Base-by-base conservation (phyloP, 1,140 invertebrate genomes). In the Drosophila carrolli region DNA sequence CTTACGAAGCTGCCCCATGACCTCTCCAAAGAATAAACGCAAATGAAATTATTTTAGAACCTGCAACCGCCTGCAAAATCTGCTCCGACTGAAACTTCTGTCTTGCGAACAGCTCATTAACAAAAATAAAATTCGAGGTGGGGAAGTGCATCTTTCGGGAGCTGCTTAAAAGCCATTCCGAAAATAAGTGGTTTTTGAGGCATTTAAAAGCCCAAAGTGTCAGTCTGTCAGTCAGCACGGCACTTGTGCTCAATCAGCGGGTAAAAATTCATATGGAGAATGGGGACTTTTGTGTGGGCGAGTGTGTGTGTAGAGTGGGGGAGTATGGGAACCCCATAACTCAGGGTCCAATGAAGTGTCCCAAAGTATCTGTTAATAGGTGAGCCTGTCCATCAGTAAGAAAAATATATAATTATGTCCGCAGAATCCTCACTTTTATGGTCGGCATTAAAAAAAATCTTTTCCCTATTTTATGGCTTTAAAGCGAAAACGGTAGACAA, bases 181-280 rank as follows among this genome's bases (percentile, higher is more conserved):
- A 68, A 73, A 63, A 78, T 58, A 72, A 72, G 68, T 72, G 53
- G 66, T 72, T 72, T 65, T 38, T 16, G 53, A 70, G 72, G 61
- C 73, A 72, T 85, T 84, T 88, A 88, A 88, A 88, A 88, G 83
- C 84, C 84, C 72, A 89, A 88, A 88, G 84, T 88, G 84, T 88
- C 82, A 75, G 62, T 51, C 84, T 88, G 83, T 88, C 84, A 89
- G 85, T 75, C 81, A 78, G 56, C 68, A 57, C 60, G 77, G 76
- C 84, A 88, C 84, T 88, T 83, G 80, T 82, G 79, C 84, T 88
- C 84, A 88, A 88, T 88, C 84, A 88, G 80, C 70, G 71, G 71
- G 60, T 51, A 35, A 32, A 43, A 37, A 40, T 16, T 40, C 53
- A 10, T n/a, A 16, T 23, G 16, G 23, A 32, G 48, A 54, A 14